Evolutionary conservation across 2,797 vertebrate species (phyloP).

Genomic region (Margarornis squamiger): DNA sequence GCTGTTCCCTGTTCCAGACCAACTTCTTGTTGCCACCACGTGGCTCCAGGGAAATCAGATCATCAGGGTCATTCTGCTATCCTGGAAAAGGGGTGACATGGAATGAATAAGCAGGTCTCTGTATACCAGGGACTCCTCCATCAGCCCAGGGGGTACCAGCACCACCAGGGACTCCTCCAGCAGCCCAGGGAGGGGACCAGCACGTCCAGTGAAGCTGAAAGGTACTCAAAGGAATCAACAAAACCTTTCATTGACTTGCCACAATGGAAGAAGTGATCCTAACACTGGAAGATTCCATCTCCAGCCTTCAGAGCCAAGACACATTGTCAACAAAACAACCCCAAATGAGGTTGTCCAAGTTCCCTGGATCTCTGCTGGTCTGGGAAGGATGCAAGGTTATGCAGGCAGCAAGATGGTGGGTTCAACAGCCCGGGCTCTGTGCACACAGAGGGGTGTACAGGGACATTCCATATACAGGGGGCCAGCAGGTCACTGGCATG

Average conservation of each 20-base stretch:
- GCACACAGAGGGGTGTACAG: not conserved
- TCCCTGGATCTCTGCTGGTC: not conserved
- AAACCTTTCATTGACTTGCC: rapidly evolving
- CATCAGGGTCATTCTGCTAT: not conserved
- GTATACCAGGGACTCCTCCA: not conserved
- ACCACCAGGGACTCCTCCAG: not conserved
- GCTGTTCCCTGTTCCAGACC: not conserved
- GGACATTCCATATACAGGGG: not conserved
- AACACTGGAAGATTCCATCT: not conserved
- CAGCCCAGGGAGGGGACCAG: not conserved
- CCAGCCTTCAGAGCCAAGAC: not conserved
- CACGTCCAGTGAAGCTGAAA: not conserved
- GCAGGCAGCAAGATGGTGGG: not conserved
- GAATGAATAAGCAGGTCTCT: not conserved
- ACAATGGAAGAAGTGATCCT: not conserved
- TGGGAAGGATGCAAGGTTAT: not conserved
- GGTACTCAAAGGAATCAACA: not conserved
- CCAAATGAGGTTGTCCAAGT: not conserved
- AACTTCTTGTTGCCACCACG: not conserved
- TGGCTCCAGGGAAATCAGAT: not conserved
- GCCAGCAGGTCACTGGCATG: not conserved
- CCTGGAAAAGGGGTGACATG: not conserved
- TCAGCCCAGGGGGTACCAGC: not conserved
- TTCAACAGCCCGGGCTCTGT: not conserved
- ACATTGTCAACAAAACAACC: not conserved